Conservation (phyloP, 2,797 vertebrate species). For the Poecilia picta region DNA sequence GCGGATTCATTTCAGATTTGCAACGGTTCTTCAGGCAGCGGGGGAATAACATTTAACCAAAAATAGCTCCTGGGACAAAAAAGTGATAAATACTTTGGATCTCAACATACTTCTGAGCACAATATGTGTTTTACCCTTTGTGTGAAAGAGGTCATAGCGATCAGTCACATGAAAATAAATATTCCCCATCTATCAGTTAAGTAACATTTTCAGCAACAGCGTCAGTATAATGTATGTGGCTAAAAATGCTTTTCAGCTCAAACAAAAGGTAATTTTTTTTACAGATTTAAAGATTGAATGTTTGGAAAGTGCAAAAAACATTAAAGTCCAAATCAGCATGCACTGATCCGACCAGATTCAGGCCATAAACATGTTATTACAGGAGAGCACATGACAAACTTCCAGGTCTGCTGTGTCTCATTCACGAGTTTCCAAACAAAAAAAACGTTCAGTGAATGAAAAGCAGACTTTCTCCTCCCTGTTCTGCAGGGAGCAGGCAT, state of each 20-base stretch:
- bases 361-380: constrained; percentile 29
- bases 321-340: neutral
- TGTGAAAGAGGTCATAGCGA: neutral
- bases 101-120: neutral
- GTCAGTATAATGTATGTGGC: neutral
- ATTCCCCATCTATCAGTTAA: neutral
- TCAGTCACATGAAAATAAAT: neutral
- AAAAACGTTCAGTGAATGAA: constrained; percentile 21
- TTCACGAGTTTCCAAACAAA: constrained; percentile 34
- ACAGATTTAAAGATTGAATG: constrained; percentile 7
- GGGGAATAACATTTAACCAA: neutral
- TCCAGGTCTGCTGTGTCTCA: constrained; percentile 36
- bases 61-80: neutral
- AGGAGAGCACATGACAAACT: constrained; percentile 39
- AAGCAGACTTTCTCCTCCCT: constrained; percentile 14
- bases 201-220: neutral
- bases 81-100: neutral
- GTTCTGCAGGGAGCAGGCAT: neutral
- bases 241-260: neutral
- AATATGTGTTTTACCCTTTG: neutral
- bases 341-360: constrained; percentile 13
- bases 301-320: constrained; percentile 16
- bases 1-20: constrained; percentile 2
- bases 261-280: neutral
- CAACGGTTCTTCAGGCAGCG: neutral